Percentiles rank a stretch among this genome's conserved stretches.
Conservation (phyloP, 2,888 invertebrate genomes). For the Monochamus alternatus region DNA sequence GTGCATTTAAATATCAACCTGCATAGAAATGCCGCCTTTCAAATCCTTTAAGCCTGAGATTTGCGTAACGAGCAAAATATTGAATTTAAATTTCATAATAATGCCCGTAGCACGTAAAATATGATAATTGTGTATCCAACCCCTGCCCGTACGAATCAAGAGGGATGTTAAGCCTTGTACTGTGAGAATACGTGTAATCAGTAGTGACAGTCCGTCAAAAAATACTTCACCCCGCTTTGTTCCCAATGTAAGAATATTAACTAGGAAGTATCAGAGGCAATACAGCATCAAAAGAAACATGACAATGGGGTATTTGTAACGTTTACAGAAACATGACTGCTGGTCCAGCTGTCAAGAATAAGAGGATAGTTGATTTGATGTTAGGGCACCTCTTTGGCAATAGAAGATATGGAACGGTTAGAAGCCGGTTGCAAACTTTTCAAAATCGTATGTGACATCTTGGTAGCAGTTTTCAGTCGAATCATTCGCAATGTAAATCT, state of each 20-base stretch:
- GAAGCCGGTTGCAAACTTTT: neutral
- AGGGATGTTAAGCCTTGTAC: slow-evolving; percentile 28
- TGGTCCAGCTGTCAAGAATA: slow-evolving; percentile 30
- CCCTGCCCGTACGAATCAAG: slow-evolving; percentile 13
- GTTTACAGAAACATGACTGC: slow-evolving; percentile 59
- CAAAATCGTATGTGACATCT: too few relatives aligned
- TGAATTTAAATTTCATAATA: slow-evolving; percentile 33
- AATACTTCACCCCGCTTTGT: slow-evolving; percentile 25
- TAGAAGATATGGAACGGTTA: neutral
- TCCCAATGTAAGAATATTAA: slow-evolving; percentile 28
- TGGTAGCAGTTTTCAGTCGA: too few relatives aligned
- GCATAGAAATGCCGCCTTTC: slow-evolving; percentile 3
- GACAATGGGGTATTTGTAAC: slow-evolving; percentile 63
- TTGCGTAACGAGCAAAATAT: slow-evolving; percentile 35
- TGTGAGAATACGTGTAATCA: slow-evolving; percentile 40
- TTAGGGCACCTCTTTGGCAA: neutral
- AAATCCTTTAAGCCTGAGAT: slow-evolving; percentile 22
- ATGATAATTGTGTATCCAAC: slow-evolving; percentile 34
- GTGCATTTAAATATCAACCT: neutral
- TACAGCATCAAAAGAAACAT: slow-evolving; percentile 33
- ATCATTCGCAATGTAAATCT: too few relatives aligned
- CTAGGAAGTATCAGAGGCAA: slow-evolving; percentile 39
- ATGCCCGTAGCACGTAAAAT: slow-evolving; percentile 10
- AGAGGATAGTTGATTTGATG: slow-evolving; percentile 12
- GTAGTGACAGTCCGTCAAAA: slow-evolving; percentile 39